Evolutionary conservation across 2,888 invertebrate species (phyloP), one percentile per base, ranked within the genome.

Genomic region (Eupithecia dodoneata): DNA sequence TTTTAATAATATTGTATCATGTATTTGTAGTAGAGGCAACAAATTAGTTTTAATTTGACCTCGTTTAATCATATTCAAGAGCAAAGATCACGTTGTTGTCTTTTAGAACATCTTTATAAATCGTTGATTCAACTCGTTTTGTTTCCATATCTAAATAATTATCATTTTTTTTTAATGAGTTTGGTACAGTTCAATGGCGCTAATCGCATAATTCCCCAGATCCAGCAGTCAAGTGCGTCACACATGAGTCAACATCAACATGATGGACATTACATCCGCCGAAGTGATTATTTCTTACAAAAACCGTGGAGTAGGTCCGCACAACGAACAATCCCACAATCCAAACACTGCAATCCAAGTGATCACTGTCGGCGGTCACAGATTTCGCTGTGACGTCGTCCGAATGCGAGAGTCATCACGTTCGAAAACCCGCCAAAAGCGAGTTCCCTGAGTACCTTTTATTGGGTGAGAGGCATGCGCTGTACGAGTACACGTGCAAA

Each of bases 331-430:
- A 91, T 92, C 91, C 91, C 90, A 91, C 85, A 85, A 94, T 94
- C 93, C 94, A 92, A 76, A 92, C 94, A 95, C 94, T 95, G 94
- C 94, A 95, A 95, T 95, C 94, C 94, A 94, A 94, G 90, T 91
- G 91, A 90, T 90, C 90, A 90, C 89, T 88, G 88, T 86, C 87
- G 87, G 89, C 88, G 85, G 89, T 84, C 81, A 91, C 91, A 90
- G 92, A 92, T 93, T 91, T 91, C 91, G 90, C 91, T 88, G 90
- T 87, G 89, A 85, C 89, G 87, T 87, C 87, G 87, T 87, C 87
- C 89, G 88, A 89, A 87, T 87, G 89, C 90, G 90, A 89, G 87
- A 89, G 91, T 91, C 93, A 90, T 90, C 90, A 89, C 91, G 88
- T 88, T 88, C 87, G 91, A 92, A 91, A 92, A 91, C 93, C 92